Conservation (phyloP, 2,113 vertebrate genomes). For the Gobiocypris rarus region DNA sequence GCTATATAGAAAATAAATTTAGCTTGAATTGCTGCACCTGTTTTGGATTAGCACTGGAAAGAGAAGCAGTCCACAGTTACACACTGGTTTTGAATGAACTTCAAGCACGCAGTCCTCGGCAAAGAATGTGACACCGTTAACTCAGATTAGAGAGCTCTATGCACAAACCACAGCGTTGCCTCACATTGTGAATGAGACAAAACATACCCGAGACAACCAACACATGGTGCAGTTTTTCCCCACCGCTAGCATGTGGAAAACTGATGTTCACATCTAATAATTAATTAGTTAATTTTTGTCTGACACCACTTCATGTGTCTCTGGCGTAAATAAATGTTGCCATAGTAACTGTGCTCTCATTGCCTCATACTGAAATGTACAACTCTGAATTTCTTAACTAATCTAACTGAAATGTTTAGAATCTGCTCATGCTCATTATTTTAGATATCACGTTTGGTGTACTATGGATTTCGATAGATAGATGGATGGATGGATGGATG, state of each 20-base stretch:
- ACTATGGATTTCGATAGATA: background rate
- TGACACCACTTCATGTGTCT: slow-evolving; percentile 39
- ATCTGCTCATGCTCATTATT: background rate
- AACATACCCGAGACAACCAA: slow-evolving; percentile 8
- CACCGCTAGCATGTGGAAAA: slow-evolving; percentile 39
- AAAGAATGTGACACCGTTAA: slow-evolving; percentile 46
- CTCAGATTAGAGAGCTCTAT: slow-evolving; percentile 46
- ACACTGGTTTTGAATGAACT: slow-evolving; percentile 55
- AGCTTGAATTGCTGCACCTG: slow-evolving; percentile 59
- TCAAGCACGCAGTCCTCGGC: slow-evolving; percentile 26
- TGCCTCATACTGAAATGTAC: background rate
- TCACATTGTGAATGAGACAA: slow-evolving; percentile 41
- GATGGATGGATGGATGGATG: too few relatives aligned
- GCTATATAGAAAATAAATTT: slow-evolving; percentile 45
- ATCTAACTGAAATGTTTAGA: background rate
- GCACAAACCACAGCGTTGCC: slow-evolving; percentile 55
- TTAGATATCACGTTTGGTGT: background rate
- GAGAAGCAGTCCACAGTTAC: slow-evolving; percentile 64
- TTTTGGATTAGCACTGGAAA: slow-evolving; percentile 67
- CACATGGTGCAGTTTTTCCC: background rate
- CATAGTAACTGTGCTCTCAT: background rate
- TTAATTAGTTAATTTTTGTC: too few relatives aligned
- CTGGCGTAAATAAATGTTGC: slow-evolving; percentile 36
- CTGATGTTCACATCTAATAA: slow-evolving; percentile 47
- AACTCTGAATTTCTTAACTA: background rate